Evolutionary conservation across 2,888 invertebrate species (phyloP).

Genomic region (Pandemis cinnamomeana): DNA sequence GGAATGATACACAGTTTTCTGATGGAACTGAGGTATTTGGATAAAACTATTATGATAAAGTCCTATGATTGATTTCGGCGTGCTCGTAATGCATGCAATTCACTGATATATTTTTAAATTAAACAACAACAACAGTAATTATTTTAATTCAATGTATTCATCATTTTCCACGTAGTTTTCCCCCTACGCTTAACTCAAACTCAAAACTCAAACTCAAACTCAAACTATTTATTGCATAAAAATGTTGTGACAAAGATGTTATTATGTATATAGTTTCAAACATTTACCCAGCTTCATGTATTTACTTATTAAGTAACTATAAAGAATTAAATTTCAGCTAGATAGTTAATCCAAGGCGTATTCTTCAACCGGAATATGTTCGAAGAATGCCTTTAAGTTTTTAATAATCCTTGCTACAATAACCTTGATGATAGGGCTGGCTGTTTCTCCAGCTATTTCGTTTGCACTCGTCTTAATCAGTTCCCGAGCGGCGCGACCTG

Average conservation of each 20-base stretch:
- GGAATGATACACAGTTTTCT: neutral
- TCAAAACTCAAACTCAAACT: too few species aligned
- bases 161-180: neutral
- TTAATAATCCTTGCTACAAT: slow-evolving; percentile 51
- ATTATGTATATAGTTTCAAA: too few species aligned
- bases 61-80: too few species aligned
- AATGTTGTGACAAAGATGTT: too few species aligned
- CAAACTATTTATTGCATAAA: too few species aligned
- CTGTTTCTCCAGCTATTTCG: slow-evolving; percentile 59
- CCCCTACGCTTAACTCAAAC: too few species aligned
- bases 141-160: neutral
- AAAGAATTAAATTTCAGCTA: neutral
- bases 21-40: too few species aligned
- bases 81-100: neutral
- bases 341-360: slow-evolving; percentile 45
- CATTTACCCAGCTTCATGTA: too few species aligned
- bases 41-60: too few species aligned
- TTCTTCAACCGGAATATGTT: slow-evolving; percentile 50
- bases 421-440: slow-evolving; percentile 58
- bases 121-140: neutral
- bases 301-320: neutral
- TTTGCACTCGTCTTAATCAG: slow-evolving; percentile 56
- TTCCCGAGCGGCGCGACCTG: slow-evolving; percentile 59
- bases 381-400: slow-evolving; percentile 51
- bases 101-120: neutral